Percentiles rank a stretch among this genome's conserved stretches.
Evolutionary conservation across 1,140 invertebrate genomes (phyloP).

Genomic region (Aphaenogaster floridana): DNA sequence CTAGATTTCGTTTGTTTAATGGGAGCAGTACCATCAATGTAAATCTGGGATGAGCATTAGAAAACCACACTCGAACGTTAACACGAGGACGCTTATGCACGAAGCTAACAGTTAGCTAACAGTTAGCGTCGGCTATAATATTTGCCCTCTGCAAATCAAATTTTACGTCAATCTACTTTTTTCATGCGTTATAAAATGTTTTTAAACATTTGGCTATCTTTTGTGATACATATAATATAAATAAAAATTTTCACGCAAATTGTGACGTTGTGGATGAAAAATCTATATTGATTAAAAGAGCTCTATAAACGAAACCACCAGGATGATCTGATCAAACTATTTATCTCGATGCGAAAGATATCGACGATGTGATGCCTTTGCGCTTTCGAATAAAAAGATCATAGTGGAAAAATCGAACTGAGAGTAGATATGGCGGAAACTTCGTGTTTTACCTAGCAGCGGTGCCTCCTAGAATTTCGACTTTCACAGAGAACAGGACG

Average conservation of each 20-base stretch:
- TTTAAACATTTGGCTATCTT: conserved; percentile 3
- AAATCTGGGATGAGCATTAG: conserved; percentile 22
- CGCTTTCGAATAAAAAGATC: neutral
- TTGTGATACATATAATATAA: neutral
- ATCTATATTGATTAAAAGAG: conserved; percentile 23
- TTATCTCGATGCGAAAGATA: neutral
- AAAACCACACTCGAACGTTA: conserved; percentile 1
- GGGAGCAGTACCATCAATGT: conserved; percentile 1
- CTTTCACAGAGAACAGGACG: conserved; percentile 2
- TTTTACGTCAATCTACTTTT: conserved; percentile 7
- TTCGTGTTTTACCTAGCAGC: conserved; percentile 4
- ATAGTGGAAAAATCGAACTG: neutral
- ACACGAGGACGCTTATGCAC: neutral
- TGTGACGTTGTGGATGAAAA: neutral
- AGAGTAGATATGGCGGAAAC: neutral
- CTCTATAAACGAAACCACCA: neutral
- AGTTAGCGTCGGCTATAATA: neutral
- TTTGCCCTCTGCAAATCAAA: conserved; percentile 8
- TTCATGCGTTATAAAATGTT: neutral
- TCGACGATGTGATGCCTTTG: neutral
- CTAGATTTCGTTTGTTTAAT: conserved; percentile 24
- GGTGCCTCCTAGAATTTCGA: conserved; percentile 10
- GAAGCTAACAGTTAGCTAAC: neutral
- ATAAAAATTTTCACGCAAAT: conserved; percentile 12
- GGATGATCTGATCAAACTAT: conserved; percentile 6